Percentiles rank a stretch among this genome's conserved stretches.
These are phyloP conservation scores for Amaurobius ferox DNA, from an alignment of 2,888 invertebrate genomes.

Conservation along the genomic window DNA sequence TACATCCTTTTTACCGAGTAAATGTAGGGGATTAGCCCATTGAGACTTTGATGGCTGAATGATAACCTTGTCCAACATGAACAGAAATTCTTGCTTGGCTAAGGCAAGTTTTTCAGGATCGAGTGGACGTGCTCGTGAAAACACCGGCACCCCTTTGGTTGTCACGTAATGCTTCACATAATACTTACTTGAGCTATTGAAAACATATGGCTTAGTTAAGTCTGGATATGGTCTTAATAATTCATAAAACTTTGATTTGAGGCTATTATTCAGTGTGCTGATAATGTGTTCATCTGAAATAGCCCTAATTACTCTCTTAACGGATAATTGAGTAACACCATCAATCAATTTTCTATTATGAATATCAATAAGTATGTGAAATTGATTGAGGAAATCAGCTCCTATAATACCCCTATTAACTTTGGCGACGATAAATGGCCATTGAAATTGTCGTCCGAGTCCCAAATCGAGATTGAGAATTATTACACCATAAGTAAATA, in stretches of 20 bases:
- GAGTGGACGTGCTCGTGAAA: background rate
- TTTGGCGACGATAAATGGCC: conserved; percentile 15
- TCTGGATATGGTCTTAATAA: too few relatives aligned
- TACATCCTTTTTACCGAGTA: conserved; percentile 47
- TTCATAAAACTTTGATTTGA: too few relatives aligned
- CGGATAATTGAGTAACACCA: too few relatives aligned
- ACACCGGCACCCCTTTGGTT: background rate
- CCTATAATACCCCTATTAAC: too few relatives aligned
- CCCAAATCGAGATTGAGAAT: conserved; percentile 36
- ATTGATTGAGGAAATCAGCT: too few relatives aligned
- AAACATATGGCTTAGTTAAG: too few relatives aligned
- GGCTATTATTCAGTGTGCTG: too few relatives aligned
- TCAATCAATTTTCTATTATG: too few relatives aligned
- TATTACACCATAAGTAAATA: conserved; percentile 23
- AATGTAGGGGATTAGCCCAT: conserved; percentile 43
- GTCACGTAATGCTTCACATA: background rate
- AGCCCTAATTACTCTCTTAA: too few relatives aligned
- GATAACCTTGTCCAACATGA: conserved; percentile 1
- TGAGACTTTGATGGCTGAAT: conserved; percentile 14
- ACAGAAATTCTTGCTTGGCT: conserved; percentile 20
- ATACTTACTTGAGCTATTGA: background rate
- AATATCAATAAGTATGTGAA: too few relatives aligned
- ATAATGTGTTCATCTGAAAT: too few relatives aligned
- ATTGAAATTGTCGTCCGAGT: conserved; percentile 23
- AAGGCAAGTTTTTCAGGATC: too few relatives aligned